phyloP scores from a whole-genome alignment of 2,113 vertebrate species.

The Ivindomyrus marchei region DNA sequence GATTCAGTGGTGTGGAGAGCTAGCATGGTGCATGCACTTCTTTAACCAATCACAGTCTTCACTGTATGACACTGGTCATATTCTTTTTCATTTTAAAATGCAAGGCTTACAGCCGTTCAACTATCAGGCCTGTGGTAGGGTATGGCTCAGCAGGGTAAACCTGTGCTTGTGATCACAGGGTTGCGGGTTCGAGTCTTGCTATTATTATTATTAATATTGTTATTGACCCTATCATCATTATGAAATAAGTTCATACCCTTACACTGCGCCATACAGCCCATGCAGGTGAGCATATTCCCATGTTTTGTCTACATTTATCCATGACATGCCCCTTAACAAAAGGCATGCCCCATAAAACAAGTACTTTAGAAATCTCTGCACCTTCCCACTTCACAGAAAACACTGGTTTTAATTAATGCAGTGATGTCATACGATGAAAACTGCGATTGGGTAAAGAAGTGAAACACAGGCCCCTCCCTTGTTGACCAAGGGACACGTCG shows the following conservation, averaged over 20 bases:
- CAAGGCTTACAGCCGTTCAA: background rate
- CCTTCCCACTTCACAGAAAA: background rate
- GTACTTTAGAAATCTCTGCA: background rate
- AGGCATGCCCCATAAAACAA: background rate
- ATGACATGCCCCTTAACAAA: background rate
- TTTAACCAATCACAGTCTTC: background rate
- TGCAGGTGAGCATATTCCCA: background rate
- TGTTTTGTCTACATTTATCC: background rate
- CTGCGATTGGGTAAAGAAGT: background rate
- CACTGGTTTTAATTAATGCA: background rate
- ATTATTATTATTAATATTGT: background rate
- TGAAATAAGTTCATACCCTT: background rate
- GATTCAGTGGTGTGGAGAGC: background rate
- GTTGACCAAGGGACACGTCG: background rate
- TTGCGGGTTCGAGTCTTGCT: background rate
- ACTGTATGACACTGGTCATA: background rate
- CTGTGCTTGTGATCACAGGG: background rate
- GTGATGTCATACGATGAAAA: background rate
- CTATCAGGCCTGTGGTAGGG: background rate
- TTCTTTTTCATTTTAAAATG: background rate
- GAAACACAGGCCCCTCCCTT: background rate
- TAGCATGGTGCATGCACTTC: background rate
- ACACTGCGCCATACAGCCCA: background rate
- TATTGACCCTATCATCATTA: background rate
- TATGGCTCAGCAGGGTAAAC: background rate